Evolutionary conservation across 2,113 vertebrate genomes (phyloP), one percentile per base, ranked within the genome.

Genomic region (Sterrhoptilus dennistouni): DNA sequence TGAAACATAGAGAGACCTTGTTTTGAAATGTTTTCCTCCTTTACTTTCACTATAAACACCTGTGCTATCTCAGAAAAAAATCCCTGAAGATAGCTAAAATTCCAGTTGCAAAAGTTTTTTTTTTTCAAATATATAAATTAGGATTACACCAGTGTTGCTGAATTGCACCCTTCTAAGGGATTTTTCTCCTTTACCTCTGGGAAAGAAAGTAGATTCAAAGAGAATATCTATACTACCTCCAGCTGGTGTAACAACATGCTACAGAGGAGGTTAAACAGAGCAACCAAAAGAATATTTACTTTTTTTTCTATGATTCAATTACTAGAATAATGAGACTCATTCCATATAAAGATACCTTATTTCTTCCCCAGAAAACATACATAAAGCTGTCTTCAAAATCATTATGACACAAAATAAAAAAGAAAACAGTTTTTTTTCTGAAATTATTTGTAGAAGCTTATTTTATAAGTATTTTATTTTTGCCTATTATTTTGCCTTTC

Each of bases 21-120:
- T 44, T 97, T 59, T 75, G 59, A 94, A 96, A 94, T 57, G 12
- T 10, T 95, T 91, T 95, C 74, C 4, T 88, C 28, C 29, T 45
- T 87, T 78, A 85, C n/a, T 89, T 90, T 83, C 44, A 50, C 25
- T 35, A 15, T 28, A 84, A 35, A 23, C 19, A 78, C 11, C 52
- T 56, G 45, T 27, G 19, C 31, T 42, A 49, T 23, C 56, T 60
- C 68, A 27, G 59, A 27, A 16, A 25, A 65, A 63, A 61, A 45
- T 4, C 2, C 25, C 12, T 27, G 49, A 59, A 66, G 4, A 36
- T 1, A 2, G 2, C 3, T 59, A 10, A 15, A 65, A 54, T 59
- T 87, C 9, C 19, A 44, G 3, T 52, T 35, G 6, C 6, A 52
- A 88, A 76, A 83, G 10, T 44, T 44, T 45, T 27, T 56, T 56